Conservation (phyloP, 1,140 invertebrate species). For the Hycleus phaleratus region DNA sequence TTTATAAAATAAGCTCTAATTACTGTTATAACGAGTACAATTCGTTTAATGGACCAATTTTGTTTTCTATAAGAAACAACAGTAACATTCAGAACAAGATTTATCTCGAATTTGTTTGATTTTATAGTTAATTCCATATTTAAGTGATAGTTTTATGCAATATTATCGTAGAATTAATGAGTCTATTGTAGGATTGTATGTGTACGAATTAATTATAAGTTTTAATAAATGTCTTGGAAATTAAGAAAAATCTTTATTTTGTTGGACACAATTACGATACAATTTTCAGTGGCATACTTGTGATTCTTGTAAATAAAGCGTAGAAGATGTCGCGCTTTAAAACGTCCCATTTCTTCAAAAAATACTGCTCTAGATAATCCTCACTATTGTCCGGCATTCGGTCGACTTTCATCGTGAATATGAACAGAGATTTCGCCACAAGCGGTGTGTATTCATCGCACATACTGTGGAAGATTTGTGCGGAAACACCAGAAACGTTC, state of each 20-base stretch:
- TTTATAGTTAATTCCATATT: slow-evolving; percentile 11
- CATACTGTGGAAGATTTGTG: slow-evolving; percentile 48
- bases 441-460: slow-evolving; percentile 47
- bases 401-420: slow-evolving; percentile 43
- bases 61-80: slow-evolving; percentile 2
- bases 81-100: slow-evolving; percentile 11
- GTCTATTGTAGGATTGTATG: slow-evolving; percentile 12
- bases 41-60: slow-evolving; percentile 25
- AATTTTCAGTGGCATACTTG: slow-evolving; percentile 17
- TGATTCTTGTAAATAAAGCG: slow-evolving; percentile 32
- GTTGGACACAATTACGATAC: neutral
- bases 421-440: slow-evolving; percentile 43
- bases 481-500: slow-evolving; percentile 39
- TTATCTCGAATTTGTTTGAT: slow-evolving; percentile 19
- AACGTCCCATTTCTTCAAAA: slow-evolving; percentile 26
- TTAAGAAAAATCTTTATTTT: neutral
- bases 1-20: slow-evolving; percentile 5
- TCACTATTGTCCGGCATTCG: slow-evolving; percentile 11
- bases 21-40: slow-evolving; percentile 17
- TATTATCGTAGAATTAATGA: slow-evolving; percentile 14
- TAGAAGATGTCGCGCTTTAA: slow-evolving; percentile 30
- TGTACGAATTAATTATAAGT: slow-evolving; percentile 27
- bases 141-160: slow-evolving; percentile 1
- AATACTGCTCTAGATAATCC: slow-evolving; percentile 19
- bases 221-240: slow-evolving; percentile 26